Evolutionary conservation across 1,140 invertebrate species (phyloP).

Genomic region (Leptonema lineaticorne): DNA sequence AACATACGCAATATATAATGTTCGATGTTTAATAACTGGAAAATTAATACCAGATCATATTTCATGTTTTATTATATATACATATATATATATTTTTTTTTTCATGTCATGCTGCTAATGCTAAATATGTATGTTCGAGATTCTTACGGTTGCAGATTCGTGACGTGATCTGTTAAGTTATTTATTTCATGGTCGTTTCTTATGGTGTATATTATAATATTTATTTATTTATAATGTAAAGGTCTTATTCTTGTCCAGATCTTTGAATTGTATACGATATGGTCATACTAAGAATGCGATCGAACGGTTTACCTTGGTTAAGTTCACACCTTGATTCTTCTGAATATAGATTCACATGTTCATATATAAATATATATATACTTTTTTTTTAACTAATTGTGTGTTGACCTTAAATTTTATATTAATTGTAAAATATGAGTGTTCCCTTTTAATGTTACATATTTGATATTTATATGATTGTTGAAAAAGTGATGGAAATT

Average conservation of each 20-base stretch:
- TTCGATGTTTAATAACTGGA: too few relatives aligned
- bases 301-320: not conserved
- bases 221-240: not conserved
- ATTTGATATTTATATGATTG: too few relatives aligned
- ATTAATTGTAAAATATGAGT: too few relatives aligned
- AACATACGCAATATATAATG: too few relatives aligned
- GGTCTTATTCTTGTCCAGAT: not conserved
- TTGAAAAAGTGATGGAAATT: too few relatives aligned
- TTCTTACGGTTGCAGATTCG: not conserved
- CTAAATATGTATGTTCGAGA: not conserved
- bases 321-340: not conserved
- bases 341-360: not conserved
- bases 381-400: not conserved
- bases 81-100: not conserved
- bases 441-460: too few relatives aligned
- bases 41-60: not conserved
- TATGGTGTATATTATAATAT: not conserved
- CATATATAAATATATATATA: not conserved
- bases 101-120: not conserved
- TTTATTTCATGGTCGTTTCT: constrained; percentile 6
- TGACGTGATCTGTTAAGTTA: constrained; percentile 9
- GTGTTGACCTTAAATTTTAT: not conserved
- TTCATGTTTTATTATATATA: too few relatives aligned
- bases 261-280: not conserved
- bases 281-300: constrained; percentile 6